phyloP scores from a whole-genome alignment of 2,888 invertebrate genomes.

The Drosophila formosana region DNA sequence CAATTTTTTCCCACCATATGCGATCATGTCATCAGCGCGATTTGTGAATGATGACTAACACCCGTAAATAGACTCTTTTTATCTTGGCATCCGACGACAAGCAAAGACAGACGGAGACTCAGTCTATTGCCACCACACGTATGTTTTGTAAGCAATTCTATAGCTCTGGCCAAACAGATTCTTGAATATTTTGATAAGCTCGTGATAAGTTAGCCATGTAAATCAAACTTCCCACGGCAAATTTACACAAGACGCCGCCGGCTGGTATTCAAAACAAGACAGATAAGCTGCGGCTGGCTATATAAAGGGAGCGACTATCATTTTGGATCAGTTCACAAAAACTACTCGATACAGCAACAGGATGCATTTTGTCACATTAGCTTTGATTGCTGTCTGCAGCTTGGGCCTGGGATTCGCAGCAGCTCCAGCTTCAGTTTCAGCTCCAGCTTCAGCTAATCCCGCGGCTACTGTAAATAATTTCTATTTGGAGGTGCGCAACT shows the following conservation, averaged over 20 bases:
- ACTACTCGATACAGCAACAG: constrained; percentile 12
- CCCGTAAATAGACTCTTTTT: constrained; percentile 55
- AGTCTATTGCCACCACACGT: constrained; percentile 34
- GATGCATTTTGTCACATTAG: constrained; percentile 47
- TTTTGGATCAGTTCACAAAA: neutral
- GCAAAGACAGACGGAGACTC: constrained; percentile 28
- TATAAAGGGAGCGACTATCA: constrained; percentile 33
- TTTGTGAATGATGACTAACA: constrained; percentile 59
- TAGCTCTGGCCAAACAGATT: constrained; percentile 39
- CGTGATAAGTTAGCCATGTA: constrained; percentile 46
- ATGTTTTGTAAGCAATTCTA: constrained; percentile 9
- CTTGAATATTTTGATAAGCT: constrained; percentile 27
- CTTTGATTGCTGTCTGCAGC: constrained; percentile 44
- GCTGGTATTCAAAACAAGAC: constrained; percentile 47
- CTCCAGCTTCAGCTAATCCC: neutral
- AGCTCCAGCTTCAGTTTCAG: constrained; percentile 1
- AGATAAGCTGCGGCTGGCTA: constrained; percentile 44
- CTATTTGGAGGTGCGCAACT: constrained; percentile 55
- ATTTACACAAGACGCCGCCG: constrained; percentile 41
- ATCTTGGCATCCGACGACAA: constrained; percentile 55
- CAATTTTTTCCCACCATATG: constrained; percentile 14
- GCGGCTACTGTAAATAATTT: constrained; percentile 45
- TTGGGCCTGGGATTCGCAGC: constrained; percentile 27
- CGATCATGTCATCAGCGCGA: constrained; percentile 17
- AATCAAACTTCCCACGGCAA: constrained; percentile 48